These are phyloP conservation scores for Takifugu rubripes DNA, from an alignment of 2,797 vertebrate species.

Conservation along the genomic window DNA sequence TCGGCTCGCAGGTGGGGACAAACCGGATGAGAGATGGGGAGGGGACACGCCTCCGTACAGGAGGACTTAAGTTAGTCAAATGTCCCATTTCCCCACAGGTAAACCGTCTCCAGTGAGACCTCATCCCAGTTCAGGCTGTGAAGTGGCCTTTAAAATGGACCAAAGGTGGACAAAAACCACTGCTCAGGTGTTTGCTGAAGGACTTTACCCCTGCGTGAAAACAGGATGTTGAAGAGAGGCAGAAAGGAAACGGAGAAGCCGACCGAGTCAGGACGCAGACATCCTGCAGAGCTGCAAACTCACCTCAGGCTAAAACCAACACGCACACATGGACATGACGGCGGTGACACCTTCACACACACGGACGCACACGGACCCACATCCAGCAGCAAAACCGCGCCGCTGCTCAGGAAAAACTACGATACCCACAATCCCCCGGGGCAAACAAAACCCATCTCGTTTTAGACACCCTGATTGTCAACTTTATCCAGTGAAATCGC, in stretches of 20 bases:
- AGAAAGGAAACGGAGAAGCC: slow-evolving; percentile 44
- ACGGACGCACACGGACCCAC: too few relatives aligned
- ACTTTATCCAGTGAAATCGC: slow-evolving; percentile 3
- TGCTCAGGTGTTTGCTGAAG: background rate
- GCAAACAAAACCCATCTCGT: slow-evolving; percentile 10
- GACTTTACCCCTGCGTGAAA: slow-evolving; percentile 31
- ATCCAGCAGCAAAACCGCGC: too few relatives aligned
- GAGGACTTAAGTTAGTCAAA: too few relatives aligned
- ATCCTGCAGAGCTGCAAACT: slow-evolving; percentile 46
- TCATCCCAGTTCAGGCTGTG: too few relatives aligned
- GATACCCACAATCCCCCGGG: slow-evolving; percentile 47
- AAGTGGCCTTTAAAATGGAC: too few relatives aligned
- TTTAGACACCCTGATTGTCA: slow-evolving; percentile 20
- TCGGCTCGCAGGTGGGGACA: background rate
- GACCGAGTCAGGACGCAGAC: slow-evolving; percentile 59
- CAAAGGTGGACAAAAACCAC: too few relatives aligned
- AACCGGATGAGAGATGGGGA: background rate
- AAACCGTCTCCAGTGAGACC: too few relatives aligned
- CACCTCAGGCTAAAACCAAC: background rate
- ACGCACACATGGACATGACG: background rate
- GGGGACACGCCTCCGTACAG: too few relatives aligned
- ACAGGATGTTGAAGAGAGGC: slow-evolving; percentile 47
- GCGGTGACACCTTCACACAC: too few relatives aligned
- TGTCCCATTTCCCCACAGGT: too few relatives aligned
- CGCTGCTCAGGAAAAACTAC: slow-evolving; percentile 19